A percentile compares a stretch with the other conserved stretches of the same genome.
Conservation (phyloP, 2,797 vertebrate genomes). For the Oreortyx pictus region DNA sequence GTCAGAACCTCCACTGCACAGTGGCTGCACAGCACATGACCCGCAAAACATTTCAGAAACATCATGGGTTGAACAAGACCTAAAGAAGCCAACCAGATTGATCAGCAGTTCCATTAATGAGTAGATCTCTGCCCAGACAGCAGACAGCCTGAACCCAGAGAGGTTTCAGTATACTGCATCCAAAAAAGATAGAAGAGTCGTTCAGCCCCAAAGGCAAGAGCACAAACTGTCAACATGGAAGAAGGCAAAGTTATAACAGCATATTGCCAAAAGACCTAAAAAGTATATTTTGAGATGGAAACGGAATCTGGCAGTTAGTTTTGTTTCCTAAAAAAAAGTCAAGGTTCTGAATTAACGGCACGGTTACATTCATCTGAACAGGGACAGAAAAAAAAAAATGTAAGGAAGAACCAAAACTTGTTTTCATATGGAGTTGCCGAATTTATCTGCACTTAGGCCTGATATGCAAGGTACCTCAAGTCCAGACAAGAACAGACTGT, state of each 20-base stretch:
- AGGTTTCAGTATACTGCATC: background rate
- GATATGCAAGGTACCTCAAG: background rate
- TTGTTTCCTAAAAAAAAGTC: background rate
- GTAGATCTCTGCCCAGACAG: background rate
- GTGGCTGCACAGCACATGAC: background rate
- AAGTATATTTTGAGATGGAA: background rate
- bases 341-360: background rate
- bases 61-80: accelerated
- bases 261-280: background rate
- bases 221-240: background rate
- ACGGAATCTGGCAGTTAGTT: background rate
- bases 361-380: background rate
- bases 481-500: background rate
- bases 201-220: background rate
- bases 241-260: background rate
- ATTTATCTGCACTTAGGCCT: background rate
- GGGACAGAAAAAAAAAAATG: background rate
- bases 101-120: accelerated
- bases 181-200: background rate
- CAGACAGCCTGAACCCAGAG: background rate
- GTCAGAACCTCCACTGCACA: background rate
- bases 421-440: background rate
- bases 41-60: background rate
- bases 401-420: background rate
- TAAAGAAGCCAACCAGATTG: background rate